Evolutionary conservation across 2,888 invertebrate genomes (phyloP).

Genomic region (Trilocha varians): DNA sequence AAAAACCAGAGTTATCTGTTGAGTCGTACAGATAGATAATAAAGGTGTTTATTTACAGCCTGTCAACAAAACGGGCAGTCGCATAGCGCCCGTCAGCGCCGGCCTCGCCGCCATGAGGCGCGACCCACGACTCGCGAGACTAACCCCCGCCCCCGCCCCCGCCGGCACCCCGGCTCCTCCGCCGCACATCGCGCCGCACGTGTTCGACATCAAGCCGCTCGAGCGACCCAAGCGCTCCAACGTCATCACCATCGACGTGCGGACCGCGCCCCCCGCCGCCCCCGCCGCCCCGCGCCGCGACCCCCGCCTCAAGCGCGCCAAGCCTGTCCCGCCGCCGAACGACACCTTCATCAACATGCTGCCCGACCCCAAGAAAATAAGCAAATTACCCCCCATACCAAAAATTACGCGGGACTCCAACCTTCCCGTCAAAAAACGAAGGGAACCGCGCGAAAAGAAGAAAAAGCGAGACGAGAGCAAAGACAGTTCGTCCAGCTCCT

Average conservation of each 20-base stretch:
- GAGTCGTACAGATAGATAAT: conserved; percentile 4
- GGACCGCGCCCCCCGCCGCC: conserved; percentile 22
- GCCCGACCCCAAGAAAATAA: conserved; percentile 40
- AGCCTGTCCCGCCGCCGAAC: conserved; percentile 7
- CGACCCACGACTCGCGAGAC: conserved; percentile 24
- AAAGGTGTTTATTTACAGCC: conserved; percentile 38
- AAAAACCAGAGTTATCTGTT: too few relatives aligned
- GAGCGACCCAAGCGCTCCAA: conserved; percentile 55
- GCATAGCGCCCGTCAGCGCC: conserved; percentile 52
- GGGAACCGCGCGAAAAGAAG: conserved; percentile 24
- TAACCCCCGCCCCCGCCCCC: conserved; percentile 21
- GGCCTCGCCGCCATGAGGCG: conserved; percentile 44
- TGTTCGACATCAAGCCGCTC: conserved; percentile 65
- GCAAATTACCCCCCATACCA: conserved; percentile 60
- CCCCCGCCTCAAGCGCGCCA: conserved; percentile 15
- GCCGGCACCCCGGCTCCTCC: conserved; percentile 9
- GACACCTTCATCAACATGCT: conserved; percentile 31
- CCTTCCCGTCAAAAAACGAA: conserved; percentile 24
- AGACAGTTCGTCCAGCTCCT: conserved; percentile 22
- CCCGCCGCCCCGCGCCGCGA: conserved; percentile 27
- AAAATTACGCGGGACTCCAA: conserved; percentile 34
- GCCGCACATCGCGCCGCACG: conserved; percentile 47
- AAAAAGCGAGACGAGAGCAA: conserved; percentile 20
- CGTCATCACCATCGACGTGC: conserved; percentile 63
- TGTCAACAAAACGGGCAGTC: conserved; percentile 38